A percentile compares a stretch with the other conserved stretches of the same genome.
Conservation (phyloP, 2,797 vertebrate genomes). For the Falco cherrug region DNA sequence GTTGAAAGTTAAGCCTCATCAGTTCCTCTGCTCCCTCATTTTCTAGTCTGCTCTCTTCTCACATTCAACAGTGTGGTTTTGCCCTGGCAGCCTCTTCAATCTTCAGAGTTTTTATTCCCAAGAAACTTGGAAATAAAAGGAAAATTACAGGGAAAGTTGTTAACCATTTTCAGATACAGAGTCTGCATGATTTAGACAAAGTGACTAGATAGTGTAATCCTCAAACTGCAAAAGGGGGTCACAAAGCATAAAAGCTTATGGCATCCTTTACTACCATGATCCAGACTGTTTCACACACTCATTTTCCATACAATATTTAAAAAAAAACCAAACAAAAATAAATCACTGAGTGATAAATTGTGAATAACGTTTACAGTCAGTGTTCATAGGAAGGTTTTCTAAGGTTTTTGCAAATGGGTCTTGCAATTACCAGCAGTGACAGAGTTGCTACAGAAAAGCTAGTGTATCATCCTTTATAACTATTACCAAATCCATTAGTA, state of each 20-base stretch:
- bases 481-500: background rate
- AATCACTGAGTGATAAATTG: background rate
- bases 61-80: background rate
- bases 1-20: background rate
- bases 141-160: background rate
- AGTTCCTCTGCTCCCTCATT: background rate
- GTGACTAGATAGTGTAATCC: background rate
- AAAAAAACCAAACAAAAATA: background rate
- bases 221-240: background rate
- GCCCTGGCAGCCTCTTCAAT: background rate
- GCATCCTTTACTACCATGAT: background rate
- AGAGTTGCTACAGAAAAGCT: background rate
- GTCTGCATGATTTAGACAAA: background rate
- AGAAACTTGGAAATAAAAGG: background rate
- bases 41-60: background rate
- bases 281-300: background rate
- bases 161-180: background rate
- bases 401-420: background rate
- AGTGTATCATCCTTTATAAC: background rate
- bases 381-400: background rate
- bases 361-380: background rate
- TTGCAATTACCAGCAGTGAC: background rate
- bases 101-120: background rate
- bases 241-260: background rate
- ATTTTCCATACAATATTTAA: background rate